phyloP scores from a whole-genome alignment of 1,140 invertebrate species.

The Drosophila azteca region DNA sequence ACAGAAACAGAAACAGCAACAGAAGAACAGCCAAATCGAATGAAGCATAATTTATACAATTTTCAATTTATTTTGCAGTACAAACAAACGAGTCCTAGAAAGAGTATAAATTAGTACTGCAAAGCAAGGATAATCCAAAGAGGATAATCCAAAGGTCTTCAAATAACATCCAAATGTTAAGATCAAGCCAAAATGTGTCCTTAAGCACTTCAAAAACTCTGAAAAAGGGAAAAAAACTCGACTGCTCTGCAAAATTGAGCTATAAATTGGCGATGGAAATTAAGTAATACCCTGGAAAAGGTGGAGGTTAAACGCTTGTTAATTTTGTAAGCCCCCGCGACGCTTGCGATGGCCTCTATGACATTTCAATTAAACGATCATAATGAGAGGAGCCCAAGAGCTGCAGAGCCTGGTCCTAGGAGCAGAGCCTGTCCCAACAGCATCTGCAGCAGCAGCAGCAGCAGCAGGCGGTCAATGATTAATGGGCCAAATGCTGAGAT shows the following conservation, averaged over 20 bases:
- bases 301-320: constrained; percentile 47
- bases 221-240: too few relatives aligned
- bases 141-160: too few relatives aligned
- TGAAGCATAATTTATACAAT: constrained; percentile 19
- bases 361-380: constrained; percentile 58
- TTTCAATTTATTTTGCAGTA: constrained; percentile 1
- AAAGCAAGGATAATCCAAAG: too few relatives aligned
- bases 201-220: too few relatives aligned
- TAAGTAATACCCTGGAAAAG: constrained; percentile 18
- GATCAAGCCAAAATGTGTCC: too few relatives aligned
- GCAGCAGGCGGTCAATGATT: constrained; percentile 50
- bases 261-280: constrained; percentile 35
- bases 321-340: constrained; percentile 16
- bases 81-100: too few relatives aligned
- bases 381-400: constrained; percentile 37
- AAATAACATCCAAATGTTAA: too few relatives aligned
- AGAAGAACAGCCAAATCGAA: constrained; percentile 17
- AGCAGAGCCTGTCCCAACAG: too few relatives aligned
- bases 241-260: constrained; percentile 15
- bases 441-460: constrained; percentile 16
- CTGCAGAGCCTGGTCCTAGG: background rate
- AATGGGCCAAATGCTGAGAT: constrained; percentile 58
- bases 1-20: background rate
- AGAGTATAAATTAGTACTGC: too few relatives aligned
- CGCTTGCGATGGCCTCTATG: constrained; percentile 43